Percentiles rank a stretch among this genome's conserved stretches.
phyloP scores from a whole-genome alignment of 2,888 invertebrate genomes.

The Campoplex nolae region DNA sequence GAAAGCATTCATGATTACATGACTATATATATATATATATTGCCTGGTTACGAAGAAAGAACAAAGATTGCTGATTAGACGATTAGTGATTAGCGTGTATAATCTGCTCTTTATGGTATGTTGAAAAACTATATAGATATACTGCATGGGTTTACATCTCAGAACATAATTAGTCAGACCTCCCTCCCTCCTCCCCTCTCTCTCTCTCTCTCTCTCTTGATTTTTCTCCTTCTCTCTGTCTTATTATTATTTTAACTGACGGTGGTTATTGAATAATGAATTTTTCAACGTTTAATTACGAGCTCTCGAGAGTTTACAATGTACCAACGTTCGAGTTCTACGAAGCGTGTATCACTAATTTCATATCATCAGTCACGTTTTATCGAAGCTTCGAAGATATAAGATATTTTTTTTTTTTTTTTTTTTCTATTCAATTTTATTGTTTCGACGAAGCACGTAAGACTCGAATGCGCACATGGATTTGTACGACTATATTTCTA shows the following conservation, averaged over 20 bases:
- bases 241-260: constrained; percentile 6
- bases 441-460: not conserved
- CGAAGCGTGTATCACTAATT: constrained; percentile 13
- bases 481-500: not conserved
- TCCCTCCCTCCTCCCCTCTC: not conserved
- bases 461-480: not conserved
- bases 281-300: constrained; percentile 26
- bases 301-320: constrained; percentile 3
- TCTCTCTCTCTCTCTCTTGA: not conserved
- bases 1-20: constrained; percentile 14
- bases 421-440: not conserved
- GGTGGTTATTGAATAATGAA: constrained; percentile 3
- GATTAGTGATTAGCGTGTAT: constrained; percentile 45
- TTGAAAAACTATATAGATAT: constrained; percentile 12
- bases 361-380: constrained; percentile 11
- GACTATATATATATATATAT: constrained; percentile 7
- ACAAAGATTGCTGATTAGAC: constrained; percentile 54
- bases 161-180: constrained; percentile 20
- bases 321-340: not conserved
- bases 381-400: not conserved
- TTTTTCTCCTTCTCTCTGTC: not conserved
- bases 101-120: constrained; percentile 34
- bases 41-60: constrained; percentile 19
- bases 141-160: not conserved
- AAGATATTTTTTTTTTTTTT: not conserved